Percentiles rank a stretch among this genome's conserved stretches.
phyloP scores from a whole-genome alignment of 2,797 vertebrate genomes.

The Gallinago nigripennis region DNA sequence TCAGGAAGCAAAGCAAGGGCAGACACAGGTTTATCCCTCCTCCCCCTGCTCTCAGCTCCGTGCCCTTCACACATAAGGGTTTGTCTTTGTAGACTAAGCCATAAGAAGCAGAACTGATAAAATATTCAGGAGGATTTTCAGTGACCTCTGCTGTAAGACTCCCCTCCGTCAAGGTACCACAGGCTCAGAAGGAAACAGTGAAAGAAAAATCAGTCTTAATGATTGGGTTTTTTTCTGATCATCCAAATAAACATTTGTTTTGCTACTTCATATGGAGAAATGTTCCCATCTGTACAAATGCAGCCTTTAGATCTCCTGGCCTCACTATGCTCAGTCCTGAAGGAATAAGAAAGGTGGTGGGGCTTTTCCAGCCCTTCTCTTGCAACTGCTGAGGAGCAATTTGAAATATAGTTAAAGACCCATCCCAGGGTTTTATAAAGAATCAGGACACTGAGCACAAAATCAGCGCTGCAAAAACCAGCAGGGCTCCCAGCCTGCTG shows the following conservation, averaged over 20 bases:
- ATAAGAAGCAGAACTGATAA: constrained; percentile 51
- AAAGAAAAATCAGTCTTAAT: neutral
- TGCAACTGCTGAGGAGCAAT: neutral
- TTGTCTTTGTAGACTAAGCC: constrained; percentile 51
- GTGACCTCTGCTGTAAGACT: constrained; percentile 28
- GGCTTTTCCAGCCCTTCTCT: neutral
- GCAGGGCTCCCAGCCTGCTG: neutral
- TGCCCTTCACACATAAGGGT: constrained; percentile 43
- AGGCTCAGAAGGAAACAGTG: neutral
- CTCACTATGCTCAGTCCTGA: neutral
- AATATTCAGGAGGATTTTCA: constrained; percentile 64
- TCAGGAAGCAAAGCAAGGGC: neutral
- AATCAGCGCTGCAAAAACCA: neutral
- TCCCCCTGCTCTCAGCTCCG: neutral
- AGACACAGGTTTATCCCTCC: neutral
- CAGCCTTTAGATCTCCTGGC: neutral
- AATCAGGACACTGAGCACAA: neutral
- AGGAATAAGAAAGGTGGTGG: neutral
- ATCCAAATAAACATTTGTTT: neutral
- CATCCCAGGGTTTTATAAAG: neutral
- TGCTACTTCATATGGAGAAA: neutral
- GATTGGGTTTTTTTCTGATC: neutral
- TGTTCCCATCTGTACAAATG: neutral
- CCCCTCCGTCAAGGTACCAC: neutral
- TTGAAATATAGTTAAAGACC: neutral